Percentiles rank a stretch among this genome's conserved stretches.
Evolutionary conservation across 2,888 invertebrate species (phyloP).

Genomic region (Bruchidius siliquastri): DNA sequence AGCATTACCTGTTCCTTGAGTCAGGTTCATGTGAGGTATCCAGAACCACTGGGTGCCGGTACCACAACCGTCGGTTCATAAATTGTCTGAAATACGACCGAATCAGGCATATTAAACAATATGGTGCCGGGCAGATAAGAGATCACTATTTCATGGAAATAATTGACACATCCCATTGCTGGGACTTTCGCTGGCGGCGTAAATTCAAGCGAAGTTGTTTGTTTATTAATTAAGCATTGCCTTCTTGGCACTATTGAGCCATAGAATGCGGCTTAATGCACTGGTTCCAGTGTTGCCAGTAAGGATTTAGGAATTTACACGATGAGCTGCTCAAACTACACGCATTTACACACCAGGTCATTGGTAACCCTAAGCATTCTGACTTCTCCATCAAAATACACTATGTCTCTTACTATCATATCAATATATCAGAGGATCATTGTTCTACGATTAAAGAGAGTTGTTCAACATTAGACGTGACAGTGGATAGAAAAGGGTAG

Average conservation of each 20-base stretch:
- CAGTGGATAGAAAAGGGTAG: too few relatives aligned
- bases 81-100: conserved; percentile 8
- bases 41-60: conserved; percentile 1
- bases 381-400: too few relatives aligned
- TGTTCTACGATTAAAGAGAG: too few relatives aligned
- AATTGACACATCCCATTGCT: conserved; percentile 10
- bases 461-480: too few relatives aligned
- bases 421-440: too few relatives aligned
- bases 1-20: background rate
- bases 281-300: too few relatives aligned
- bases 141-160: conserved; percentile 7
- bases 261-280: background rate
- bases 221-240: conserved; percentile 10
- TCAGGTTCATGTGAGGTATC: background rate
- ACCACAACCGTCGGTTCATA: conserved; percentile 1
- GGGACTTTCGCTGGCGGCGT: conserved; percentile 2
- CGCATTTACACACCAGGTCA: too few relatives aligned
- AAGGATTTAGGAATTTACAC: too few relatives aligned
- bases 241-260: conserved; percentile 10
- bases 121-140: conserved; percentile 10
- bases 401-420: too few relatives aligned
- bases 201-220: conserved; percentile 5
- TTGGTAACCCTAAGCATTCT: too few relatives aligned
- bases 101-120: conserved; percentile 12
- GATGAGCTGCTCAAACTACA: too few relatives aligned